Evolutionary conservation across 2,113 vertebrate genomes (phyloP).

Genomic region (Cololabis saira): DNA sequence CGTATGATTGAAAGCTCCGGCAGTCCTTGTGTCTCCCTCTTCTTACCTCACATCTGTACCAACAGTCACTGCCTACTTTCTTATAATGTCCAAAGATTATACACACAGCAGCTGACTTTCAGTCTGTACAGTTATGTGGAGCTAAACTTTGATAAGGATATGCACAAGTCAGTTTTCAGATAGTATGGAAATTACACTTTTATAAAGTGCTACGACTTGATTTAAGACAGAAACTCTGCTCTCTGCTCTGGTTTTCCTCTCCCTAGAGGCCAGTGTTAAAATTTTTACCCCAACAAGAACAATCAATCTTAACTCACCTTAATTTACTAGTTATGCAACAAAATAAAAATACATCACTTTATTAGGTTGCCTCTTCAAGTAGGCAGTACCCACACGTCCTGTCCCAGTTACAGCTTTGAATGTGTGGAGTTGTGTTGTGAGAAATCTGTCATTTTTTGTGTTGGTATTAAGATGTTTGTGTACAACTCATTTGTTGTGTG

Average conservation of each 20-base stretch:
- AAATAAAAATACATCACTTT: conserved; percentile 3
- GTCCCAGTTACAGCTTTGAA: conserved; percentile 2
- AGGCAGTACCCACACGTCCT: not conserved
- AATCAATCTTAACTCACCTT: not conserved
- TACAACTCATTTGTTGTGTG: too few species aligned
- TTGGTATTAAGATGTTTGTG: too few species aligned
- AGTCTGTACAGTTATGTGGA: not conserved
- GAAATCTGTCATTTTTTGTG: too few species aligned
- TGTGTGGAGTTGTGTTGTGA: not conserved
- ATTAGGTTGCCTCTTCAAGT: not conserved
- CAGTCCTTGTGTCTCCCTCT: conserved; percentile 55
- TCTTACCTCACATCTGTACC: conserved; percentile 23
- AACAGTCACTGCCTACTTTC: not conserved
- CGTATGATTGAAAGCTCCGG: conserved; percentile 76
- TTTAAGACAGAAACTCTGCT: not conserved
- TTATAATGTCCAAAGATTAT: not conserved
- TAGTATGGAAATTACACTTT: not conserved
- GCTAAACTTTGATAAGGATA: not conserved
- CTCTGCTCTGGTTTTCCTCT: conserved; percentile 2
- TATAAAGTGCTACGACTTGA: not conserved
- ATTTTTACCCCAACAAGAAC: not conserved
- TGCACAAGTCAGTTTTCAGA: not conserved
- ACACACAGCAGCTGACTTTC: conserved; percentile 5
- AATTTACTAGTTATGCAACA: not conserved
- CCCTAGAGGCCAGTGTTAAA: conserved; percentile 26